phyloP scores from a whole-genome alignment of 2,113 vertebrate genomes.

The Pelmatolapia mariae region DNA sequence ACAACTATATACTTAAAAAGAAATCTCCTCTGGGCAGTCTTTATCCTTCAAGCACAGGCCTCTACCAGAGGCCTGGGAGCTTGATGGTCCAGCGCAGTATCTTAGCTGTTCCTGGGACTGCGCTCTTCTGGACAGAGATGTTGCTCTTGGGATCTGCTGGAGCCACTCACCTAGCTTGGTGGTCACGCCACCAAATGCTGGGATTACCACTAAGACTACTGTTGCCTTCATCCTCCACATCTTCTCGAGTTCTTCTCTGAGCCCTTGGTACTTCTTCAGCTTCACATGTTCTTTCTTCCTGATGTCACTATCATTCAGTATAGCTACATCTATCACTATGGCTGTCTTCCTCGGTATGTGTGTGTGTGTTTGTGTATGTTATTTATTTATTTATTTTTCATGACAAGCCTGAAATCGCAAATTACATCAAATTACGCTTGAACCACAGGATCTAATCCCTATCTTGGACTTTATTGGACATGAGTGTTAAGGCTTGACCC shows the following conservation, averaged over 20 bases:
- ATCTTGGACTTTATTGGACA: constrained; percentile 20
- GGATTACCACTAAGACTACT: background rate
- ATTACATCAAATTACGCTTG: background rate
- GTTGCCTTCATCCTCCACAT: fast-evolving
- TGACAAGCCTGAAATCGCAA: background rate
- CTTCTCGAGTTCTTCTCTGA: background rate
- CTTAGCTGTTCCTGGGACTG: background rate
- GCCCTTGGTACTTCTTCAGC: background rate
- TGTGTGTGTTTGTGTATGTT: background rate
- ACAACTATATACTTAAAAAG: background rate
- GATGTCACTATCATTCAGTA: background rate
- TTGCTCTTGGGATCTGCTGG: background rate
- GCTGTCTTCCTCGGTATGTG: background rate
- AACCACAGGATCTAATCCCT: background rate
- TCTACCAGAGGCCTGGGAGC: background rate
- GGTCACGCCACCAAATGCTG: background rate
- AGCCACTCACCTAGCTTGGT: background rate
- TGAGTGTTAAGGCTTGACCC: background rate
- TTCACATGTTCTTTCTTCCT: background rate
- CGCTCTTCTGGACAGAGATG: background rate
- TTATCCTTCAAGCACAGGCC: background rate
- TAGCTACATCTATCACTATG: background rate
- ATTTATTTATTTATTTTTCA: background rate
- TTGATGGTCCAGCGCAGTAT: background rate
- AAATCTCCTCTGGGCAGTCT: too few relatives aligned